A percentile compares a stretch with the other conserved stretches of the same genome.
Evolutionary conservation across 1,140 invertebrate species (phyloP).

Genomic region (Panagrolaimus sp.): DNA sequence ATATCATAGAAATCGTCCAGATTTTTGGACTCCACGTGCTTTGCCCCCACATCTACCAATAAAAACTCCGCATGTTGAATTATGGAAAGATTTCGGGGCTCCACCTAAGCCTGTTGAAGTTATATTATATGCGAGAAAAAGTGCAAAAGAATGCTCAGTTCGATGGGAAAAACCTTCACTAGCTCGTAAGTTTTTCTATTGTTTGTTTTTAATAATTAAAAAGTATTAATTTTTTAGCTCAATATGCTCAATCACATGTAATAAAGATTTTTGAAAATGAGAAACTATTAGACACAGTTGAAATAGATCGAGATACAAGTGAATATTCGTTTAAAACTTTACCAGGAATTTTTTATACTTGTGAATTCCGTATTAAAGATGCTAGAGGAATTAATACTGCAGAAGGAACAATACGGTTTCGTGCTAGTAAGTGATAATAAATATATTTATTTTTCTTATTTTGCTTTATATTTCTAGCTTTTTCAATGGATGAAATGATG

Average conservation of each 20-base stretch:
- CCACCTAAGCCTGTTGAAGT: neutral
- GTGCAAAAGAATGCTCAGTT: neutral
- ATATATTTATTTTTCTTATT: neutral
- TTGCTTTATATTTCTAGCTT: neutral
- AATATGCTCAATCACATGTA: too few relatives aligned
- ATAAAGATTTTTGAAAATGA: too few relatives aligned
- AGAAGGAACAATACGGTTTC: neutral
- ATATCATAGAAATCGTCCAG: neutral
- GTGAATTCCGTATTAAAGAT: neutral
- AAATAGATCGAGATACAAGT: too few relatives aligned
- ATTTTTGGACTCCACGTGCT: slow-evolving; percentile 10
- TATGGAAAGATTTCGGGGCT: slow-evolving; percentile 7
- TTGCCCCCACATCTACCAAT: neutral
- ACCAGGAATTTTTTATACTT: too few relatives aligned
- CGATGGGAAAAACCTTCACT: neutral
- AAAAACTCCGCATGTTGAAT: neutral
- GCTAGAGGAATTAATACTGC: neutral
- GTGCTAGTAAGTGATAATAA: neutral
- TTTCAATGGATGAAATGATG: too few relatives aligned
- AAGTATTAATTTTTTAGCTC: too few relatives aligned
- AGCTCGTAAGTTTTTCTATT: too few relatives aligned
- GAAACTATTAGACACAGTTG: too few relatives aligned
- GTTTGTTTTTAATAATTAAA: too few relatives aligned
- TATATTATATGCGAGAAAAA: neutral
- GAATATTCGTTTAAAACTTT: too few relatives aligned